Percentiles rank a stretch among this genome's conserved stretches.
Evolutionary conservation across 2,888 invertebrate species (phyloP).

Genomic region (Eupithecia vulgata): DNA sequence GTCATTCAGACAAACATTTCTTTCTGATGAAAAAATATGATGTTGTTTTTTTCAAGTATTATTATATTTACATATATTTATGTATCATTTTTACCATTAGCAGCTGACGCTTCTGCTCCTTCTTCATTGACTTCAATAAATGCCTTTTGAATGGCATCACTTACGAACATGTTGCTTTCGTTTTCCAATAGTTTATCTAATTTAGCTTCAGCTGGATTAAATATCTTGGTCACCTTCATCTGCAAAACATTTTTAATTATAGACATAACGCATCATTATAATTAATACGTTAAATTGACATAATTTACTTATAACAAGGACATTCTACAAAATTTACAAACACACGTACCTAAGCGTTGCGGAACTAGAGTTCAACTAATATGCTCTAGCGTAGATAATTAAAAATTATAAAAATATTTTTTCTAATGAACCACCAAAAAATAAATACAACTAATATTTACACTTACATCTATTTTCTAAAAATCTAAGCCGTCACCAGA

Average conservation of each 20-base stretch:
- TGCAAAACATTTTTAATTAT: constrained; percentile 39
- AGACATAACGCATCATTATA: not conserved
- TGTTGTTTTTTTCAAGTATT: not conserved
- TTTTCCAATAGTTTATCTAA: constrained; percentile 85
- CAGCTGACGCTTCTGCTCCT: constrained; percentile 93
- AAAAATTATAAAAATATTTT: no score
- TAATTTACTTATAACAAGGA: not conserved
- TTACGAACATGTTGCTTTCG: constrained; percentile 79
- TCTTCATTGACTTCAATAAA: constrained; percentile 94
- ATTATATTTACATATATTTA: no score
- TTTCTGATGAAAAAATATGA: not conserved
- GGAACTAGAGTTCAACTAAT: no score
- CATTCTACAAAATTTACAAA: no score
- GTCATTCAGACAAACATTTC: not conserved
- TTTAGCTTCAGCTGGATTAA: constrained; percentile 73
- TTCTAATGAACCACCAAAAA: no score
- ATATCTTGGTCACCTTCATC: constrained; percentile 61
- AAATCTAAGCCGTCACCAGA: no score
- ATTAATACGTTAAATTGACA: no score
- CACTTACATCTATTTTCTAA: no score
- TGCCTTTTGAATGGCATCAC: constrained; percentile 90
- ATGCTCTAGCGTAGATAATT: no score
- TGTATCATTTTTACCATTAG: constrained; percentile 86
- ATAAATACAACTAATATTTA: no score
- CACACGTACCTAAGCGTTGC: no score